A percentile compares a stretch with the other conserved stretches of the same genome.
phyloP scores from a whole-genome alignment of 64 coral and sea anemone species.

The Pocillopora damicornis region DNA sequence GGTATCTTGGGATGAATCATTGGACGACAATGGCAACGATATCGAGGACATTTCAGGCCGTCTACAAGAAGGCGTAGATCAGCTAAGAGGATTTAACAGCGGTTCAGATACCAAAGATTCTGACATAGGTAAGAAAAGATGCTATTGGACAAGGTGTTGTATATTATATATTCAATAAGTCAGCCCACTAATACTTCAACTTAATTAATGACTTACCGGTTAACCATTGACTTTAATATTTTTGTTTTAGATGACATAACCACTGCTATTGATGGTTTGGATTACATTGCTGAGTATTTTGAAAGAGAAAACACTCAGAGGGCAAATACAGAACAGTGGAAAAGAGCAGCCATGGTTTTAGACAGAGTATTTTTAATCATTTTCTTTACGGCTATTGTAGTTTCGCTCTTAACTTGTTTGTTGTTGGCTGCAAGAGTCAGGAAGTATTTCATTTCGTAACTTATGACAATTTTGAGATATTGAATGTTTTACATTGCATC shows the following conservation, averaged over 20 bases:
- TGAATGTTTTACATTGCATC: background rate
- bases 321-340: slow-evolving; percentile 56
- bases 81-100: background rate
- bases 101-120: background rate
- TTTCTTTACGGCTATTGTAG: slow-evolving; percentile 57
- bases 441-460: background rate
- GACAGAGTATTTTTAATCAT: slow-evolving; percentile 67
- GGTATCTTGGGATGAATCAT: background rate
- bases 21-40: background rate
- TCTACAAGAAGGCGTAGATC: background rate
- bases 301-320: slow-evolving; percentile 34
- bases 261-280: background rate
- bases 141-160: too few relatives aligned
- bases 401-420: slow-evolving; percentile 55
- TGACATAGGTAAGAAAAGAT: background rate
- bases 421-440: slow-evolving; percentile 64
- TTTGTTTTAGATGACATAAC: background rate
- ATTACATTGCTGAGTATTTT: background rate
- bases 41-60: background rate
- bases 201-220: too few relatives aligned
- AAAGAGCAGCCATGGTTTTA: slow-evolving; percentile 61
- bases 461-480: background rate
- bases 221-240: background rate
- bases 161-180: too few relatives aligned
- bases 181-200: background rate